These are phyloP conservation scores for Macaca fascicularis DNA, from an alignment of 2,113 vertebrate species.

Conservation along the genomic window T2T-MFA8v1.1 NC_088386.1:84490001-84490500, in stretches of 20 bases:
- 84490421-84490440: background rate
- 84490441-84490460: background rate
- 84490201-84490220: background rate
- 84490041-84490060: background rate
- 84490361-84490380: no score
- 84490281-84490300: background rate
- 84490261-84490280: background rate
- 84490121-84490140: no score
- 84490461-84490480: background rate
- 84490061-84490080: background rate
- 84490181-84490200: background rate
- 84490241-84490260: background rate
- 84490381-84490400: background rate
- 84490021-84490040: background rate
- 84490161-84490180: background rate
- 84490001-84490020: background rate
- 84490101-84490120: background rate
- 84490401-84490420: rapidly evolving
- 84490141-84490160: background rate
- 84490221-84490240: background rate
- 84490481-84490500: background rate
- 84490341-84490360: background rate
- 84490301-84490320: background rate
- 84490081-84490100: background rate
- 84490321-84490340: background rate